Percentiles rank a stretch among this genome's conserved stretches.
These are phyloP conservation scores for Spongia lamella DNA, from an alignment of 37 sponge, comb jelly and placozoan genomes.

Conservation along the genomic window DNA sequence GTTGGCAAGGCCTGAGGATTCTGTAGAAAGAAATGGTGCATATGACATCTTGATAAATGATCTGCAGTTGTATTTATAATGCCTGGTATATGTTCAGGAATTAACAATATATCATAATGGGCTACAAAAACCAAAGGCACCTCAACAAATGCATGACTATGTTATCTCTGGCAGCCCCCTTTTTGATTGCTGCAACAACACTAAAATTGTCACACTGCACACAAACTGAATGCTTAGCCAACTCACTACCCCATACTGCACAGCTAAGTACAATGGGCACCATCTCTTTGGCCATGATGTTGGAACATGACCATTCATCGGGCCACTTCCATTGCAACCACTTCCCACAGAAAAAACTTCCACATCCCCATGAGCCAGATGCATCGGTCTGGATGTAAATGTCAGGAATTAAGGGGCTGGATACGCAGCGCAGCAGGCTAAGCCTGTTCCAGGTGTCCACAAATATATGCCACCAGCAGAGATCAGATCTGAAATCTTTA, in stretches of 20 bases:
- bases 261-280: slow-evolving; percentile 11
- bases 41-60: slow-evolving; percentile 5
- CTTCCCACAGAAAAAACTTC: no score
- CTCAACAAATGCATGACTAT: slow-evolving; percentile 12
- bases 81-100: slow-evolving; percentile 10
- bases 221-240: neutral
- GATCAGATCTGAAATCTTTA: no score
- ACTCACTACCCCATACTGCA: slow-evolving; percentile 13
- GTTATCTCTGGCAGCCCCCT: neutral
- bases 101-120: neutral
- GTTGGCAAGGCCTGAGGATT: slow-evolving; percentile 14
- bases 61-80: slow-evolving; percentile 4
- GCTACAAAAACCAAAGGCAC: slow-evolving; percentile 4
- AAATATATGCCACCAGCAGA: no score
- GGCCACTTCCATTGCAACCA: no score
- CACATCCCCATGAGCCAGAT: no score
- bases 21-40: slow-evolving; percentile 2
- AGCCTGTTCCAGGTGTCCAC: no score
- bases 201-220: slow-evolving; percentile 9
- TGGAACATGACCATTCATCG: no score
- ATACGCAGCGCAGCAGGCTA: no score
- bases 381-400: no score
- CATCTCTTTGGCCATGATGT: slow-evolving; percentile 29
- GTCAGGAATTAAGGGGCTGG: no score
- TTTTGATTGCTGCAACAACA: neutral